Base-by-base conservation (phyloP, 1,140 invertebrate species). In the Trichomalopsis sarcophagae region DNA sequence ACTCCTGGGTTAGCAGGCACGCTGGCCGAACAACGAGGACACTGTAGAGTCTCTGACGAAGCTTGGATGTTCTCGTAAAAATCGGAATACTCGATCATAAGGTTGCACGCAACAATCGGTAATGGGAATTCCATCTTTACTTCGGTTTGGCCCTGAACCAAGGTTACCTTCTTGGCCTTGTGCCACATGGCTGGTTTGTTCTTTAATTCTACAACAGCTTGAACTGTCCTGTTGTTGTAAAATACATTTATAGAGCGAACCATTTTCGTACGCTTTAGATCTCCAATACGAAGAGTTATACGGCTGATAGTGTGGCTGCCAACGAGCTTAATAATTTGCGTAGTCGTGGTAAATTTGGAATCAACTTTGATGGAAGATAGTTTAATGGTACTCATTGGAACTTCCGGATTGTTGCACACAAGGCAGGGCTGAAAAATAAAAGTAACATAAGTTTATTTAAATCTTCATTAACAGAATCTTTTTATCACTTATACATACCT, bases 71-170 rank as follows among this genome's bases (percentile, higher is more conserved):
- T 97, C 90, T 99, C 99, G 90, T 99, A 99, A 92, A 99, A 99
- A 90, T 99, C 98, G 0, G 97, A 96, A 93, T 99, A 99, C 91
- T 99, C 98, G 90, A 99, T 97, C 98, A 99, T 99, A n/a, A 99
- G 93, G 93, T 99, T 99, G 89, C 98, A 99, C 0, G 98, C 98
- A 1, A 99, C 97, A 71, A 99, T 99, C 0, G 99, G 98, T 40
- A 99, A 93, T 0, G 98, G 97, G 90, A 99, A 98, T 91, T 99
- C 98, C 80, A 99, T 97, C 93, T 99, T 98, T 0, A 99, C 96
- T 92, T 99, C 98, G 0, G 98, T 98, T 92, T 99, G 98, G 0
- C 97, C 97, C 10, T 97, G 96, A 75, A 97, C 96, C 17, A 99
- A 92, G 10, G 95, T 96, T 0, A 99, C 96, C 89, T 97, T 97